These are phyloP conservation scores for Oreochromis mossambicus DNA, from an alignment of 2,797 vertebrate genomes.

Conservation along the genomic window DNA sequence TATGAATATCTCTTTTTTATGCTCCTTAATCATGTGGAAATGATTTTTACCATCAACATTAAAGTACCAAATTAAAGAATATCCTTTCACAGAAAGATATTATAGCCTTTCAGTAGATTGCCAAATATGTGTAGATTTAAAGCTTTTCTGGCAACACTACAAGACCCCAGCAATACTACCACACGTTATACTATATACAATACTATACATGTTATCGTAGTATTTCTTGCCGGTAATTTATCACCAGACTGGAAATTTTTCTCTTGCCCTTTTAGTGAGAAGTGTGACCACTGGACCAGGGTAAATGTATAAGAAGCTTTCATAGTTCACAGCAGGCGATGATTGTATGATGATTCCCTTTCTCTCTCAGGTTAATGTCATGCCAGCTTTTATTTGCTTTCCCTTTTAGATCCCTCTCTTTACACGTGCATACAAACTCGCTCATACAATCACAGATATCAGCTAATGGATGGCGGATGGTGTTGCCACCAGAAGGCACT, in stretches of 20 bases:
- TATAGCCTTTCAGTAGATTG: too few relatives aligned
- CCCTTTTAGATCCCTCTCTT: not conserved
- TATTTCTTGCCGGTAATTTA: not conserved
- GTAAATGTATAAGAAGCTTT: not conserved
- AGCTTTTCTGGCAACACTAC: not conserved
- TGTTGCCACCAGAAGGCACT: not conserved
- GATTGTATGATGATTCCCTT: not conserved
- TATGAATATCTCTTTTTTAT: not conserved
- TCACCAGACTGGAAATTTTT: not conserved
- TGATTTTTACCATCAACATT: not conserved
- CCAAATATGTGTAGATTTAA: not conserved
- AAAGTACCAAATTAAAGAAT: not conserved
- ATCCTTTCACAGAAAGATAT: not conserved
- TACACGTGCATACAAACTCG: not conserved
- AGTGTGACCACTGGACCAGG: not conserved
- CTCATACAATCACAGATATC: not conserved
- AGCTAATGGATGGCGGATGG: not conserved
- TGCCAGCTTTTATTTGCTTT: not conserved
- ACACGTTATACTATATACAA: too few relatives aligned
- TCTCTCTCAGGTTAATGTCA: slow-evolving; percentile 25
- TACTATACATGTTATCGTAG: fast-evolving
- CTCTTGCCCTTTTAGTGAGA: not conserved
- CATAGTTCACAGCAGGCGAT: slow-evolving; percentile 10
- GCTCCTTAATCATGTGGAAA: not conserved
- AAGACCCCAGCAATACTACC: not conserved